phyloP scores from a whole-genome alignment of 2,797 vertebrate species.

The Pristis pectinata region DNA sequence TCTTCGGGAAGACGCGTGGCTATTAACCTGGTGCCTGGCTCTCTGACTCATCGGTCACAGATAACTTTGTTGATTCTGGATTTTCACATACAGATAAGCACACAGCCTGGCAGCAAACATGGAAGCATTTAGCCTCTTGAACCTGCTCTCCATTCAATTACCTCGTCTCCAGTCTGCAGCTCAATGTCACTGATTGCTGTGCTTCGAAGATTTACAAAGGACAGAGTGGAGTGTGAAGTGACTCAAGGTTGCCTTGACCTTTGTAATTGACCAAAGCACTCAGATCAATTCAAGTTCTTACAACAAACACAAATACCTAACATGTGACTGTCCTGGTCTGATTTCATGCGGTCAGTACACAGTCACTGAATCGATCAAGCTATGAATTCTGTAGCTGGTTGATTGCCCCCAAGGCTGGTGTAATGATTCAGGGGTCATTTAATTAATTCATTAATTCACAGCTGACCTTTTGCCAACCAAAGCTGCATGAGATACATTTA shows the following conservation, averaged over 20 bases:
- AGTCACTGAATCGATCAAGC: background rate
- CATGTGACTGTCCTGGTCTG: background rate
- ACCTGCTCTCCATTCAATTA: background rate
- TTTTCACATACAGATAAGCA: background rate
- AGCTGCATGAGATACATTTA: background rate
- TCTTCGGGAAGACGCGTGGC: background rate
- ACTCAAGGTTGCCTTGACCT: background rate
- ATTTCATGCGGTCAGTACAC: background rate
- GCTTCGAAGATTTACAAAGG: background rate
- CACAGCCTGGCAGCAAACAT: background rate
- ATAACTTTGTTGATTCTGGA: too few species aligned
- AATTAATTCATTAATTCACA: background rate
- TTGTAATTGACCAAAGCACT: background rate
- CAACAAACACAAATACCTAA: background rate
- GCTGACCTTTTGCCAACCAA: background rate
- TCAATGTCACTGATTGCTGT: background rate
- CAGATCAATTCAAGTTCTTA: background rate
- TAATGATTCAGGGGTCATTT: background rate
- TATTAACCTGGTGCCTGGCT: background rate
- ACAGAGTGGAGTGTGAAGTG: background rate
- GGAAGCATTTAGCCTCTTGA: background rate
- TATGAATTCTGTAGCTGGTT: background rate
- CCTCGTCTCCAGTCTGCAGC: too few species aligned
- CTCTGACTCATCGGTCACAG: background rate
- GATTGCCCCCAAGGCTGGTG: background rate